phyloP scores from a whole-genome alignment of 1,140 invertebrate genomes.

The Philaenus spumarius region DNA sequence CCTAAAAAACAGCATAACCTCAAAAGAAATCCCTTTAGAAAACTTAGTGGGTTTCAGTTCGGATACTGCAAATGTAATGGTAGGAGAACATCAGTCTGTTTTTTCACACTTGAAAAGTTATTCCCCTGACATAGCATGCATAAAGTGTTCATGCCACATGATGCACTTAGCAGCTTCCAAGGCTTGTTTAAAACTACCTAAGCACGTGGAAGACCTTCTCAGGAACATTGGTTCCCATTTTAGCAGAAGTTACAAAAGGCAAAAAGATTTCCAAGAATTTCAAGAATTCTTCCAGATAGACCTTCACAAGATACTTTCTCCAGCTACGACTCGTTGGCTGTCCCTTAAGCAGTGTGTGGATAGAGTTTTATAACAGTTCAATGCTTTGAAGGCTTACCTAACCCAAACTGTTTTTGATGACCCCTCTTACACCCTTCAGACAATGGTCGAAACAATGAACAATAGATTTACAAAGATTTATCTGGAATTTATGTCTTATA shows the following conservation, averaged over 20 bases:
- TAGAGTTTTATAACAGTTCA: slow-evolving; percentile 35
- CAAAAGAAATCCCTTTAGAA: too few relatives aligned
- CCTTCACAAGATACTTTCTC: slow-evolving; percentile 36
- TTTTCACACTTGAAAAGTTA: too few relatives aligned
- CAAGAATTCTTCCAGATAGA: slow-evolving; percentile 34
- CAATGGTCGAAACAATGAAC: slow-evolving; percentile 33
- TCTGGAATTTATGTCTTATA: slow-evolving; percentile 35
- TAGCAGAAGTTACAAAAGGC: slow-evolving; percentile 31
- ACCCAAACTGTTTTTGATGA: slow-evolving; percentile 31
- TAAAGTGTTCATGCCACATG: slow-evolving; percentile 37
- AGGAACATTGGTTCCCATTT: slow-evolving; percentile 35
- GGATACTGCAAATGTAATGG: too few relatives aligned
- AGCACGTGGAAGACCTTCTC: slow-evolving; percentile 30
- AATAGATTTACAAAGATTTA: slow-evolving; percentile 34
- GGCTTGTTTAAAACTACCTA: slow-evolving; percentile 33
- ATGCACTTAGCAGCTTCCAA: slow-evolving; percentile 32
- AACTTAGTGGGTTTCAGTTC: too few relatives aligned
- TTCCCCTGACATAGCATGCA: too few relatives aligned
- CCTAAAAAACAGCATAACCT: too few relatives aligned
- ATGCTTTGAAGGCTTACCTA: slow-evolving; percentile 34
- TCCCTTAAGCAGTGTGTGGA: slow-evolving; percentile 37
- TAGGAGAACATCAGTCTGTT: too few relatives aligned
- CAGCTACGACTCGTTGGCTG: slow-evolving; percentile 35
- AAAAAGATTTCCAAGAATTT: slow-evolving; percentile 34
- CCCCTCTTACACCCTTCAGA: slow-evolving; percentile 34